Base-by-base conservation (phyloP, 2,888 invertebrate species). In the Archips xylosteana region DNA sequence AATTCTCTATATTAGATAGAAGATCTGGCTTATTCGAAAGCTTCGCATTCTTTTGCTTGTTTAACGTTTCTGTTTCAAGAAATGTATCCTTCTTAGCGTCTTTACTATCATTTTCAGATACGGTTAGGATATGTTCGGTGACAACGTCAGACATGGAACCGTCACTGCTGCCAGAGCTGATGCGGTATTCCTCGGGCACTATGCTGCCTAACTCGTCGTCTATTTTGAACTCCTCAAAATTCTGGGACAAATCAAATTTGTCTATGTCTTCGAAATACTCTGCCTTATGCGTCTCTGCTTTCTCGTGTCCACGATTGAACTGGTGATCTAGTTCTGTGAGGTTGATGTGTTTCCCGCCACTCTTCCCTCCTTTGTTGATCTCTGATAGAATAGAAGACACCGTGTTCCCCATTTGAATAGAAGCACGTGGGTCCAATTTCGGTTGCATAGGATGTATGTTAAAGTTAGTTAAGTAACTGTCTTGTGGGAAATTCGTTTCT, bases 181-280 rank as follows among this genome's bases (percentile, higher is more conserved):
- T 95, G 78, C 93, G 91, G 81, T 94, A 94, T 86, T 94, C 94
- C 82, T 94, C 92, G 78, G 95, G 94, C 77, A 89, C 91, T 76
- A 92, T 89, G 78, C 92, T 92, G 75, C 92, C 90, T 77, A 94
- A 95, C 86, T 97, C 96, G 87, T 97, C 97, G 83, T 97, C 97
- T 80, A 97, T 94, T 84, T 96, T 97, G 86, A 97, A 97, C 85
- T 97, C 97, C 84, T 97, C 97, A 83, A 97, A 97, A 88, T 97
- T 97, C 85, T 97, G 96, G 76, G 96, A 95, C 81, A 97, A 95
- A 84, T 96, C 96, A 83, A 96, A 96, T 81, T 95, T 96, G 84
- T 95, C 95, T 80, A 95, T 95, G 78, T 94, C 94, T 75, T 95
- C 94, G 75, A 94, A 92, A 80, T 94, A 94, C 80, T 94, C 92